Conservation (phyloP, 2,113 vertebrate genomes). For the Patagioenas fasciata region DNA sequence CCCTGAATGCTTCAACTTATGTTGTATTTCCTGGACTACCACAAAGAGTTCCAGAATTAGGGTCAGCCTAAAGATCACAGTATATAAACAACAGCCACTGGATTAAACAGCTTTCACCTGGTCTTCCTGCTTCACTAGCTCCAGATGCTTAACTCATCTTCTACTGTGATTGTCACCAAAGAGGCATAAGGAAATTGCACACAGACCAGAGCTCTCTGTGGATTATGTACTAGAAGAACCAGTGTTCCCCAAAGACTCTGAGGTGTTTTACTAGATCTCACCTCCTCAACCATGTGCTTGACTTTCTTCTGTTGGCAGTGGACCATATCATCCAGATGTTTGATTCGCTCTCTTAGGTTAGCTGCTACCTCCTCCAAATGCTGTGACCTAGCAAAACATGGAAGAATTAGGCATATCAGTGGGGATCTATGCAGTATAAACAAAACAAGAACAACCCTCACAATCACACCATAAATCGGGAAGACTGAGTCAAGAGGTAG, state of each 20-base stretch:
- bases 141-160: not conserved
- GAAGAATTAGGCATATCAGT: not conserved
- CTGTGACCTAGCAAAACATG: conserved; percentile 76
- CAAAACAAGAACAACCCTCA: not conserved
- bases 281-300: conserved; percentile 98
- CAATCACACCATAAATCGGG: not conserved
- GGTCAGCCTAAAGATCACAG: not conserved
- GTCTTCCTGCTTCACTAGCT: not conserved
- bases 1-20: not conserved
- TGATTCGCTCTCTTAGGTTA: conserved; percentile 90
- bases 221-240: not conserved
- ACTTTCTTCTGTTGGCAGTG: conserved; percentile 98
- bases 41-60: not conserved
- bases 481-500: not conserved
- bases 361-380: conserved; percentile 83
- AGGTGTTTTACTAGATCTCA: conserved; percentile 62
- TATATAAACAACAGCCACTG: not conserved
- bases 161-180: not conserved
- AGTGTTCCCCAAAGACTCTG: not conserved
- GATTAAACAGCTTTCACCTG: not conserved
- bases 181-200: not conserved
- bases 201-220: not conserved
- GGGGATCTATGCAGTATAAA: not conserved
- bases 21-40: not conserved
- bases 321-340: conserved; percentile 97